Base-by-base conservation (phyloP, 2,797 vertebrate genomes). In the Clangula hyemalis region DNA sequence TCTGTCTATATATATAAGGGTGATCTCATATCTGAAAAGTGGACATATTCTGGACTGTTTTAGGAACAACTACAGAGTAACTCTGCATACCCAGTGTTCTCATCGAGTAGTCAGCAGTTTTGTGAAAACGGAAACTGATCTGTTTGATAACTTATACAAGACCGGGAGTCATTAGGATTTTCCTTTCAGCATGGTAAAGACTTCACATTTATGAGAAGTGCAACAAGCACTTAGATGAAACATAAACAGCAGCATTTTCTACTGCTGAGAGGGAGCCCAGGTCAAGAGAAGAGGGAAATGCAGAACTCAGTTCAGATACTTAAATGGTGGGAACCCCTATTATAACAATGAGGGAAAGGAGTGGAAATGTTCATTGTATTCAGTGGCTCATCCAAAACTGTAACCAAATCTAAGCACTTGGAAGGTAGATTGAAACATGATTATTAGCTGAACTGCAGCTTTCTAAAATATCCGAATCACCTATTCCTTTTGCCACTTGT, bases 181-280 rank as follows among this genome's bases (percentile, higher is more conserved):
- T 82, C 41, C 30, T 64, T 91, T 54, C 82, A 79, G 18, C 16
- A 38, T 19, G 34, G 32, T 77, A 30, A 49, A 54, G 14, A 24
- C 28, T 51, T 88, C 28, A 22, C 4, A 8, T 38, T 11, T 70
- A 15, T 38, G 27, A 27, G 51, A 84, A 78, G 5, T 17, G 4
- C 22, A 5, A 9, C 51, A 66, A 88, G 28, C 10, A 69, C 9
- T 41, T 34, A 53, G 24, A 21, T 78, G 39, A 85, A 76, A 68
- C 28, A 45, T 20, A 39, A 53, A 62, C 22, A 76, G 21, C 11
- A 56, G 60, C 11, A 36, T 8, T 51, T 77, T 74, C 43, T 61
- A 2, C 21, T 61, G 11, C 0, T 0, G 43, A 65, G 19, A 30
- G 5, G 20, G 16, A 94, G 8, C 19, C 43, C 66, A 28, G n/a